Evolutionary conservation across 2,888 invertebrate genomes (phyloP).

Genomic region (Drepana falcataria): DNA sequence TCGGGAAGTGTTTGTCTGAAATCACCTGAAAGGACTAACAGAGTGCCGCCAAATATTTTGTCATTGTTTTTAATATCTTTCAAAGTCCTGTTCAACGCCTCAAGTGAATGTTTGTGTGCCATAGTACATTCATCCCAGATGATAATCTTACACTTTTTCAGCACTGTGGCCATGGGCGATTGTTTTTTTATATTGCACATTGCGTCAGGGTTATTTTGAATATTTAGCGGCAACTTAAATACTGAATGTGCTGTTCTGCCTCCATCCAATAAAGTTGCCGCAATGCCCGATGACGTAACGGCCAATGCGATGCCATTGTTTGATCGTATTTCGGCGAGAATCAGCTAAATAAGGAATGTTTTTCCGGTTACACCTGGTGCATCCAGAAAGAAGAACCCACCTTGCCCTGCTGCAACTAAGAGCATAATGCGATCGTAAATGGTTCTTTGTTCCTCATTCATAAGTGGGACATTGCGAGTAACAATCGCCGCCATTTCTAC

Average conservation of each 20-base stretch:
- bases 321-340: slow-evolving; percentile 12
- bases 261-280: slow-evolving; percentile 17
- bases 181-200: slow-evolving; percentile 15
- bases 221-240: slow-evolving; percentile 11
- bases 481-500: background rate
- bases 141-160: slow-evolving; percentile 11
- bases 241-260: slow-evolving; percentile 15
- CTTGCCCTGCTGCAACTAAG: background rate
- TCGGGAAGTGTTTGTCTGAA: slow-evolving; percentile 16
- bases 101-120: slow-evolving; percentile 22
- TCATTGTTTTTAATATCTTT: slow-evolving; percentile 10
- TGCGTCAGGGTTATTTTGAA: slow-evolving; percentile 13
- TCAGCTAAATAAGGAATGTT: slow-evolving; percentile 9
- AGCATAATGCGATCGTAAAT: background rate
- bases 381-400: slow-evolving; percentile 10
- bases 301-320: slow-evolving; percentile 12
- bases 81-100: slow-evolving; percentile 17
- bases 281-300: slow-evolving; percentile 16
- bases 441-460: slow-evolving; percentile 14
- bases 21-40: slow-evolving; percentile 17
- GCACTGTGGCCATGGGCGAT: slow-evolving; percentile 10
- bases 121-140: slow-evolving; percentile 18
- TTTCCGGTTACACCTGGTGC: slow-evolving; percentile 10
- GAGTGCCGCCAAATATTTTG: slow-evolving; percentile 14
- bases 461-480: slow-evolving; percentile 7